Evolutionary conservation across 2,113 vertebrate species (phyloP).

Genomic region (Passer montanus): DNA sequence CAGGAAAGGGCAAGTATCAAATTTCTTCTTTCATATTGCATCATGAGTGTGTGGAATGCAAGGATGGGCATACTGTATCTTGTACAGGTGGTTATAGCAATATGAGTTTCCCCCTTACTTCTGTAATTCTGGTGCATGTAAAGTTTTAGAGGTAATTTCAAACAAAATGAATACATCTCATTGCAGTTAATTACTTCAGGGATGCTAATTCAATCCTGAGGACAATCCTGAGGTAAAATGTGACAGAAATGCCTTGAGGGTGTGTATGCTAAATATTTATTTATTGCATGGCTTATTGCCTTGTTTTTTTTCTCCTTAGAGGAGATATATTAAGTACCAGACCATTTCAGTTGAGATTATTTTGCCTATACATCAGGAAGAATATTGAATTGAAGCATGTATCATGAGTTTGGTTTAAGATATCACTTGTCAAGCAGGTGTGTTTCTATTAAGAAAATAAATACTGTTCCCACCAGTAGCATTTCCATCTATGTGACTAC

Average conservation of each 20-base stretch:
- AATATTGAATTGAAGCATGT: neutral
- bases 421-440: neutral
- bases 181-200: neutral
- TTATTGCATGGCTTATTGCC: constrained; percentile 30
- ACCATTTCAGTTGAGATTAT: neutral
- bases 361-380: neutral
- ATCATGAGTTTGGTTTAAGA: neutral
- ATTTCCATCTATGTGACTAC: neutral
- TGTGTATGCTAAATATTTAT: constrained; percentile 58
- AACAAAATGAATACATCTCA: neutral
- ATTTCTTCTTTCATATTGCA: neutral
- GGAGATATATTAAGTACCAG: constrained; percentile 34
- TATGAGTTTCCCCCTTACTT: neutral
- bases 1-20: neutral
- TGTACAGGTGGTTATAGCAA: neutral
- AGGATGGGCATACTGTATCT: neutral
- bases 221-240: neutral
- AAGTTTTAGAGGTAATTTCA: neutral
- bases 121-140: neutral
- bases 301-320: neutral
- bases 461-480: neutral
- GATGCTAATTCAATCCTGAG: neutral
- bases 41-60: neutral
- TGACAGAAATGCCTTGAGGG: constrained; percentile 8
- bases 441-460: neutral